Evolutionary conservation across 2,888 invertebrate species (phyloP), one percentile per base, ranked within the genome.

Genomic region (Heliconius ismenius): DNA sequence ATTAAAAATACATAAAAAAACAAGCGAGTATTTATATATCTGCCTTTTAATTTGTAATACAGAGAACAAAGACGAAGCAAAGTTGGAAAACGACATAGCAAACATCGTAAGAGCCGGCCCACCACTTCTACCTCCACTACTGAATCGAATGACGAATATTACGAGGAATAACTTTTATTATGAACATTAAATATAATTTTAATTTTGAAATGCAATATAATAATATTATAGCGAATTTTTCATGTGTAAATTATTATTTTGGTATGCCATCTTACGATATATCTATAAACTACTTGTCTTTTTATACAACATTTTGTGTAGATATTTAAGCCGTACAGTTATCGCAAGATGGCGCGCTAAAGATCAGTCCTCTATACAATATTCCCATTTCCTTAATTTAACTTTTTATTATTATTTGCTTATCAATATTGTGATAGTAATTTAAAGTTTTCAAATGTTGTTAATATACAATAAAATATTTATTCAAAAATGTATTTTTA

Each of bases 11-110:
- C 4, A 60, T n/a, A 11, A 13, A 24, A 24, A 26, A 18, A 49
- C 11, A n/a, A 11, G 3, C 3, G 21, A 58, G 18, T 10, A n/a
- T 58, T 21, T 58, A 10, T 11, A 28, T 28, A 62, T 15, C 15
- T 58, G 6, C n/a, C 21, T 70, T 58, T 70, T 70, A 49, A 9
- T 18, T 49, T 21, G 32, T 54, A 21, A 9, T 26, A 49, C 26
- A 68, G 68, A 49, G 43, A 43, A 70, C 79, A 36, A 70, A 89
- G 87, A 74, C 76, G 81, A 15, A 84, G 75, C 72, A 86, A 87
- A 76, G 89, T 90, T 85, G 88, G 87, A 21, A 91, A 90, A 79
- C 82, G 89, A 18, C 87, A 89, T 76, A 88, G 85, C 68, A 87
- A 84, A 78, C 83, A 84, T 65, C 87, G 87, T 10, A 90, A 87